Conservation (phyloP, 2,888 invertebrate species). For the Brachyptera putata region DNA sequence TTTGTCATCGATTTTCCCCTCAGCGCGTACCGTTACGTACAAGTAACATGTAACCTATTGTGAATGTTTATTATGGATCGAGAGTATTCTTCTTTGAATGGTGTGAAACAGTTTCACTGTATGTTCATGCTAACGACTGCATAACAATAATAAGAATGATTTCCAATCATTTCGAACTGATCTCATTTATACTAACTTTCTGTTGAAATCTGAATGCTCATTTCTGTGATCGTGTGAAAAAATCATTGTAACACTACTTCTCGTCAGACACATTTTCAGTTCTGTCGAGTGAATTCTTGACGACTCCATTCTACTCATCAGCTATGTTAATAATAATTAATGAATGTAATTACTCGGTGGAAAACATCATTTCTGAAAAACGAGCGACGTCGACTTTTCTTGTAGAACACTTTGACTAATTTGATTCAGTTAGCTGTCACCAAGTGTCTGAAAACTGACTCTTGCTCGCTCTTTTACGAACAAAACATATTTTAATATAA, state of each 20-base stretch:
- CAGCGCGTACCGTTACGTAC: too few species aligned
- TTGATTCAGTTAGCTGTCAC: slow-evolving; percentile 18
- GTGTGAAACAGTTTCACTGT: too few species aligned
- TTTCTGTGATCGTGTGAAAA: neutral
- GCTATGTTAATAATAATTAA: slow-evolving; percentile 18
- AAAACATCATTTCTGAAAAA: slow-evolving; percentile 18
- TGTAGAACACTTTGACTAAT: slow-evolving; percentile 16
- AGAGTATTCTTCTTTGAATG: too few species aligned
- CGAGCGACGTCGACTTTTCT: neutral
- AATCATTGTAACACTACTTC: neutral
- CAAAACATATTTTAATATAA: slow-evolving; percentile 19
- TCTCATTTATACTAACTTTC: too few species aligned
- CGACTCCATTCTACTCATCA: slow-evolving; percentile 8
- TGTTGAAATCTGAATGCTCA: neutral
- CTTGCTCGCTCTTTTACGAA: slow-evolving; percentile 10
- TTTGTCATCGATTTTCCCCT: too few species aligned
- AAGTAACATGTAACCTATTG: too few species aligned
- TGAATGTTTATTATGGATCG: too few species aligned
- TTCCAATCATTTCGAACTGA: too few species aligned
- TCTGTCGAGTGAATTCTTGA: slow-evolving; percentile 1
- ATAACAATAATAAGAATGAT: too few species aligned
- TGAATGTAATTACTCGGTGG: slow-evolving; percentile 15
- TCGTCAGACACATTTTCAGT: neutral
- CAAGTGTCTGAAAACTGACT: slow-evolving; percentile 8
- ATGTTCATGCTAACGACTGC: too few species aligned